Percentiles rank a stretch among this genome's conserved stretches.
Conservation (phyloP, 2,888 invertebrate species). For the Latrodectus hesperus region DNA sequence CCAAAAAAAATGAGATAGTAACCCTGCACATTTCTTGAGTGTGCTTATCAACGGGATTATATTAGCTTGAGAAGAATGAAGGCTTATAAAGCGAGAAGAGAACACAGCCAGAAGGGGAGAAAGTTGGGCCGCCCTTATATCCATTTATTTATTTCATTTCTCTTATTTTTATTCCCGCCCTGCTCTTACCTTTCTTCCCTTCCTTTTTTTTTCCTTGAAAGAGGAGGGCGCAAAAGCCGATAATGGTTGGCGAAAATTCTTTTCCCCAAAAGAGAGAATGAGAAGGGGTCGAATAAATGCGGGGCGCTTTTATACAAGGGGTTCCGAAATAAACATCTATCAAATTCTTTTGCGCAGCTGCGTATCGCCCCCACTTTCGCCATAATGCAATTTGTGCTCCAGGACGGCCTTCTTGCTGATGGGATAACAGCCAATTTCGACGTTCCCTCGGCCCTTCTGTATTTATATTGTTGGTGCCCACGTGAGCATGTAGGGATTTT, state of each 20-base stretch:
- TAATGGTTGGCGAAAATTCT: constrained; percentile 65
- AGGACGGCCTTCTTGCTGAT: constrained; percentile 37
- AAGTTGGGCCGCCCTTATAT: constrained; percentile 39
- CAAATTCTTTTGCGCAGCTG: constrained; percentile 64
- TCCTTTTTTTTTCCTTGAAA: constrained; percentile 18
- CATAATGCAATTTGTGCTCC: constrained; percentile 54
- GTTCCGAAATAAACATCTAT: constrained; percentile 60
- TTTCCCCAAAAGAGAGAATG: constrained; percentile 20
- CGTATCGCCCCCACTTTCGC: constrained; percentile 6
- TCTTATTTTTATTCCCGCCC: constrained; percentile 22
- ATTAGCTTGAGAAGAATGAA: constrained; percentile 49
- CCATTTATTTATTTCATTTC: constrained; percentile 62
- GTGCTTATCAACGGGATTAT: constrained; percentile 57
- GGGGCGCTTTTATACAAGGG: constrained; percentile 51
- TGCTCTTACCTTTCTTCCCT: constrained; percentile 29
- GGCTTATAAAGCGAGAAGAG: constrained; percentile 50
- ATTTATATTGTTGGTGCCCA: not conserved
- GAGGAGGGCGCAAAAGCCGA: constrained; percentile 45
- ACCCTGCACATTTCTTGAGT: constrained; percentile 18
- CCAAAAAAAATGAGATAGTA: not conserved
- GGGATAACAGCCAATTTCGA: constrained; percentile 63
- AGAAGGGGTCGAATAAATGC: constrained; percentile 43
- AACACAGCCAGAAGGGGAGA: constrained; percentile 29
- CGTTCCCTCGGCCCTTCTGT: not conserved
- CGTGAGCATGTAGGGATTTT: not conserved